phyloP scores from a whole-genome alignment of 1,140 invertebrate genomes.

The Hormaphis cornu region DNA sequence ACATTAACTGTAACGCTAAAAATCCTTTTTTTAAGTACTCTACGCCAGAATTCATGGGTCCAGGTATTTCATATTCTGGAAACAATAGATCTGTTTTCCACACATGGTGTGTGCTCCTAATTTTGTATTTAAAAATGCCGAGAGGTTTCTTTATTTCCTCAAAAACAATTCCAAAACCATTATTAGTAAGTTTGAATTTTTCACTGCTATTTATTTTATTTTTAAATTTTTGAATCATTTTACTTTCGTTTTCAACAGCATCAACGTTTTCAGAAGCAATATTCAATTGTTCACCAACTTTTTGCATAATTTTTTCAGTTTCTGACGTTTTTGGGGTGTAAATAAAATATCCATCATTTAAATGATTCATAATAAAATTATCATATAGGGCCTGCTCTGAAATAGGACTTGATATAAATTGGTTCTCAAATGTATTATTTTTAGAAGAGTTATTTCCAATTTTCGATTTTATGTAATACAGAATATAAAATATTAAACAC shows the following conservation, averaged over 20 bases:
- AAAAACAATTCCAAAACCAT: slow-evolving; percentile 26
- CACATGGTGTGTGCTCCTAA: slow-evolving; percentile 8
- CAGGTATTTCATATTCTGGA: slow-evolving; percentile 15
- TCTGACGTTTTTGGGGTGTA: neutral
- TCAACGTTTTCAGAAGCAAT: neutral
- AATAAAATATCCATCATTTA: neutral
- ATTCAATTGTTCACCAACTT: neutral
- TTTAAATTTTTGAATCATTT: neutral
- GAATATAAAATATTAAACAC: slow-evolving; percentile 21
- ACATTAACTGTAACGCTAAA: slow-evolving; percentile 31
- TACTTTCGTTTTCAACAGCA: neutral
- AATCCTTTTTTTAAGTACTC: slow-evolving; percentile 30
- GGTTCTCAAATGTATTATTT: neutral
- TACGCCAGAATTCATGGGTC: slow-evolving; percentile 25
- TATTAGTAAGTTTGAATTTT: fast-evolving
- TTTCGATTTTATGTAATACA: neutral
- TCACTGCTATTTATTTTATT: neutral
- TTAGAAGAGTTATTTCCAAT: neutral
- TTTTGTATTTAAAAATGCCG: slow-evolving; percentile 23
- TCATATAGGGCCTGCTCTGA: neutral
- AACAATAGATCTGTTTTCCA: slow-evolving; percentile 32
- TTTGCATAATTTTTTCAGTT: neutral
- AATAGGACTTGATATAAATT: neutral
- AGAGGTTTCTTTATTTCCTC: neutral
- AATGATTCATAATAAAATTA: neutral